These are phyloP conservation scores for Silurus asotus DNA, from an alignment of 2,113 vertebrate genomes.

Conservation along the genomic window DNA sequence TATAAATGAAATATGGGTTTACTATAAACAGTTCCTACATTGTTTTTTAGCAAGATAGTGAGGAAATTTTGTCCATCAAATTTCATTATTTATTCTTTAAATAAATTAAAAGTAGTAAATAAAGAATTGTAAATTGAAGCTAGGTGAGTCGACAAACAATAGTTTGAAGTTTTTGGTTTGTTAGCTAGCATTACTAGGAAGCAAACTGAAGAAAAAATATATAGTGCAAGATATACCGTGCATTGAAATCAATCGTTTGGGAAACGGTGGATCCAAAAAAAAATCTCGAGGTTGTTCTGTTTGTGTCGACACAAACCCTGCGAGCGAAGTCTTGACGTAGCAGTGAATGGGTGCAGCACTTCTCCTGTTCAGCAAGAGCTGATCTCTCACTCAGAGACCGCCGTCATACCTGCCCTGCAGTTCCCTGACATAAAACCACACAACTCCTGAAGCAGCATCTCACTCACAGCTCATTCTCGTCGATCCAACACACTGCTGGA, in stretches of 20 bases:
- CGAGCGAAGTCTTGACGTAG: neutral
- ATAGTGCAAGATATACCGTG: neutral
- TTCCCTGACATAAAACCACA: conserved; percentile 32
- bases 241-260: neutral
- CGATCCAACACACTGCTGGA: conserved; percentile 28
- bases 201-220: too few relatives aligned
- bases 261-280: neutral
- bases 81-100: too few relatives aligned
- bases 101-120: too few relatives aligned
- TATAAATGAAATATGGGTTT: too few relatives aligned
- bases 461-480: conserved; percentile 26
- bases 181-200: too few relatives aligned
- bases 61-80: too few relatives aligned
- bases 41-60: too few relatives aligned
- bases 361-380: neutral
- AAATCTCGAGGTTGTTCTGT: neutral
- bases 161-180: too few relatives aligned
- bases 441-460: conserved; percentile 24
- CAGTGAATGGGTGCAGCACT: neutral
- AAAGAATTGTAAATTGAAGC: too few relatives aligned
- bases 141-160: too few relatives aligned
- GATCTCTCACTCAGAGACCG: conserved; percentile 10
- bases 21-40: too few relatives aligned
- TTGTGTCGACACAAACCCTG: neutral
- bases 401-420: neutral